Base-by-base conservation (phyloP, 23 tunicate genomes). In the Aplidium turbinatum region DNA sequence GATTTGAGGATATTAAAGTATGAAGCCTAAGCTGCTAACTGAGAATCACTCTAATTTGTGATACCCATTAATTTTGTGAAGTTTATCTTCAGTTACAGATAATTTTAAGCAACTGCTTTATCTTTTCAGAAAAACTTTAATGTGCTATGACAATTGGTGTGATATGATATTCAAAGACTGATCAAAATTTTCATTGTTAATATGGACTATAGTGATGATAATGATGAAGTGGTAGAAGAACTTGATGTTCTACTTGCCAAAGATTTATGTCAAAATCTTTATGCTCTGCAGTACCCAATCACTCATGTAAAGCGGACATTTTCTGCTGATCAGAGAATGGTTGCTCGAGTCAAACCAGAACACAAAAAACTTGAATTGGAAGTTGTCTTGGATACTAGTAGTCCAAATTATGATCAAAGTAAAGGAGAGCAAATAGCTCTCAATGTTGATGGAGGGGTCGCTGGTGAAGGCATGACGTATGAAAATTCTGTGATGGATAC, bases 361-460 rank as follows among this genome's bases (percentile, higher is more conserved):
- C 85, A 88, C 47, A 82, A 88, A 68, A 88, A 88, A 50, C 42
- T 88, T 1, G 96, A 88, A 71, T 53, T 88, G 68, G 87, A 81
- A 18, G 79, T 77, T 13, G 19, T 79, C 32, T 32, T 88, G 50
- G 87, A 88, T 38, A 65, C 77, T 7, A 68, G 75, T 57, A 88
- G 84, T 42, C 87, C 96, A 27, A 88, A 81, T 47, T 88, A 88
- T 70, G 87, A 88, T 61, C 79, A 81, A 38, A 76, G 87, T 42
- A 82, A 81, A 81, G 96, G 96, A 5, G 96, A 88, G 58, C 87
- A 88, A 40, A 88, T 88, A 60, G 87, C 96, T 33, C 9, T 81
- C 28, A 88, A 82, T 76, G 96, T 88, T 52, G 96, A 88, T 38
- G 94, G 94, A 11, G 70, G 85, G 6, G 67, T 47, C 33, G 9